Base-by-base conservation (phyloP, 2,113 vertebrate species). In the Albula glossodonta region DNA sequence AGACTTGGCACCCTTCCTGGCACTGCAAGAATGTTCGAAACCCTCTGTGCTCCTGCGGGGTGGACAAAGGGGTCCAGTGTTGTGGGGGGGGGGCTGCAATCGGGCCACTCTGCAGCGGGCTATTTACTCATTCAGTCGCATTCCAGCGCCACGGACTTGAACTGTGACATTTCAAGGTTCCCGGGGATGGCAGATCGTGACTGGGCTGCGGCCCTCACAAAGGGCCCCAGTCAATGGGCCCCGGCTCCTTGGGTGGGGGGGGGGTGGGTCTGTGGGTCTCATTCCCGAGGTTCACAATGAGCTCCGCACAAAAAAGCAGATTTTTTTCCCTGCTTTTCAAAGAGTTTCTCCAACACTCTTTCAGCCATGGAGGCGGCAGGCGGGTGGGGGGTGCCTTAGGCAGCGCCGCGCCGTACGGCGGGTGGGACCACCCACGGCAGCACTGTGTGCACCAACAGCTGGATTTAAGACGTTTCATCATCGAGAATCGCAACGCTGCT, bases 11-110 rank as follows among this genome's bases (percentile, higher is more conserved):
- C 85, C 51, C 53, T 51, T 86, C 85, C 88, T 90, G 88, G 87
- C 89, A 90, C 82, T 85, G 84, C 84, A 83, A 82, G 86, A 89
- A 89, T 84, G 81, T 87, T 89, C 81, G 82, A 81, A 70, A 41
- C 81, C 51, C 81, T 87, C 77, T 83, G 83, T 84, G 89, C 77
- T n/a, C 50, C 74, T 81, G 77, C 57, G 63, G 31, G 50, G 51
- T n/a, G 50, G 85, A 92, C 87, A 90, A 89, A 90, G 85, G 87
- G 80, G 41, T 11, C 60, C 86, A 88, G 86, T 90, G 87, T 90
- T 87, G 52, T 51, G 82, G 86, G 31, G 51, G 5, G 25, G 51
- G 85, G 81, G 70, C 84, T 80, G 11, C 25, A 82, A 87, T 81
- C 82, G 56, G 17, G 88, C 85, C 49, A 6, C 66, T 83, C 74